Conservation (phyloP, 2,888 invertebrate genomes). For the Meandrusa payeni region DNA sequence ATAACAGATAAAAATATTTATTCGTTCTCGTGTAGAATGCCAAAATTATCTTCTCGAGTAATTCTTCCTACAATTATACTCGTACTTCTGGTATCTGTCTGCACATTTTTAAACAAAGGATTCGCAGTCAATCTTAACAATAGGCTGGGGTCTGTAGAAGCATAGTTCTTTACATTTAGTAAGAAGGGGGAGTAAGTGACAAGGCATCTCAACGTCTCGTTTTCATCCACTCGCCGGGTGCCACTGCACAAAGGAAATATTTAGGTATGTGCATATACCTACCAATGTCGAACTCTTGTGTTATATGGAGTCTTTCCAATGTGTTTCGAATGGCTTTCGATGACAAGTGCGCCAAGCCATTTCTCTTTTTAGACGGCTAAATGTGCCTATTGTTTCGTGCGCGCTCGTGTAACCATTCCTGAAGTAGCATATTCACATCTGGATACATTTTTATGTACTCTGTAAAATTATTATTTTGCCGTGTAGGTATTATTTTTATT, state of each 20-base stretch:
- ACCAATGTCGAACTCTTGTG: conserved; percentile 51
- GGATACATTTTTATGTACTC: conserved; percentile 32
- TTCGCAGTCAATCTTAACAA: conserved; percentile 67
- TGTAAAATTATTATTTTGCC: conserved; percentile 35
- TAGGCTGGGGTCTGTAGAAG: conserved; percentile 57
- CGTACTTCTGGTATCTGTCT: conserved; percentile 44
- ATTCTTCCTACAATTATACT: conserved; percentile 26
- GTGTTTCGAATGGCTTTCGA: conserved; percentile 75
- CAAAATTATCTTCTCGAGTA: conserved; percentile 31
- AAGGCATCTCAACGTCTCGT: conserved; percentile 64
- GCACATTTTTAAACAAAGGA: conserved; percentile 58
- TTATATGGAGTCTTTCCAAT: conserved; percentile 59
- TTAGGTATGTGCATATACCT: conserved; percentile 42
- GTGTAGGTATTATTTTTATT: conserved; percentile 5
- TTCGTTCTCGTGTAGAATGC: conserved; percentile 1
- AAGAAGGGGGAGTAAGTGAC: conserved; percentile 63
- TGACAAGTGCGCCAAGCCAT: conserved; percentile 68
- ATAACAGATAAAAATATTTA: conserved; percentile 27
- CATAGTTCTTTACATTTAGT: conserved; percentile 68
- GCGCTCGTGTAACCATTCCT: conserved; percentile 45
- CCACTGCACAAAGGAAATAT: conserved; percentile 63
- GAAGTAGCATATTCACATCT: conserved; percentile 41
- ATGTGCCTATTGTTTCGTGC: conserved; percentile 70
- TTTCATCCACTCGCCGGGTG: conserved; percentile 71
- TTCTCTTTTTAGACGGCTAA: conserved; percentile 71